These are phyloP conservation scores for Willowsia nigromaculata DNA, from an alignment of 2,888 invertebrate genomes.

Conservation along the genomic window DNA sequence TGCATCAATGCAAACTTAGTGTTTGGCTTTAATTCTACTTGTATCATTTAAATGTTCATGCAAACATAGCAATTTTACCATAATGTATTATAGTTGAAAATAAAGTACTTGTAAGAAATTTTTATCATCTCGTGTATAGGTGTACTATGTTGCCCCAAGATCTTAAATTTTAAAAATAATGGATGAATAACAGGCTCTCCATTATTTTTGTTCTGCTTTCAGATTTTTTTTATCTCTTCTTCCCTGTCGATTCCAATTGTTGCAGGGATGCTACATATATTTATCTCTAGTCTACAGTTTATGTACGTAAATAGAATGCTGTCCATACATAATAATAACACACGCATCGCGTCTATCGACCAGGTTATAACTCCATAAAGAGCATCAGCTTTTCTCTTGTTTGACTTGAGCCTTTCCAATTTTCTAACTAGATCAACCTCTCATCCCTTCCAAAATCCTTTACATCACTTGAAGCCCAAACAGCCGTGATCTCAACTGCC, in stretches of 20 bases:
- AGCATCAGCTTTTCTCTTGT: not conserved
- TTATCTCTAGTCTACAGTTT: not conserved
- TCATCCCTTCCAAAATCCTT: conserved; percentile 53
- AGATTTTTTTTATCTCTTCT: not conserved
- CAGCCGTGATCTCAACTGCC: conserved; percentile 35
- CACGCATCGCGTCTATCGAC: not conserved
- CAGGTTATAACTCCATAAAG: not conserved
- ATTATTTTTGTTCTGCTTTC: not conserved
- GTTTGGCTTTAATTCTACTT: too few species aligned
- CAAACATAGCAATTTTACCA: too few species aligned
- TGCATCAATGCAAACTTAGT: too few species aligned
- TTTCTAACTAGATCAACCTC: conserved; percentile 55
- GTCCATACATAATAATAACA: not conserved
- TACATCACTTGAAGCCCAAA: conserved; percentile 48
- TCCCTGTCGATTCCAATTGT: not conserved
- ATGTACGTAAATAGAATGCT: too few species aligned
- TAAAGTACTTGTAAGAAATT: too few species aligned
- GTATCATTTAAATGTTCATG: too few species aligned
- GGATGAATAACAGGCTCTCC: too few species aligned
- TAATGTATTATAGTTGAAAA: too few species aligned
- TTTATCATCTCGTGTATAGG: too few species aligned
- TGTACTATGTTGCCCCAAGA: too few species aligned
- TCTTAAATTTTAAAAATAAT: too few species aligned
- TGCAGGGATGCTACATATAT: not conserved
- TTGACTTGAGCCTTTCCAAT: conserved; percentile 48